These are phyloP conservation scores for Caenorhabditis macrosperma DNA, from an alignment of 2,888 invertebrate genomes.

Conservation along the genomic window DNA sequence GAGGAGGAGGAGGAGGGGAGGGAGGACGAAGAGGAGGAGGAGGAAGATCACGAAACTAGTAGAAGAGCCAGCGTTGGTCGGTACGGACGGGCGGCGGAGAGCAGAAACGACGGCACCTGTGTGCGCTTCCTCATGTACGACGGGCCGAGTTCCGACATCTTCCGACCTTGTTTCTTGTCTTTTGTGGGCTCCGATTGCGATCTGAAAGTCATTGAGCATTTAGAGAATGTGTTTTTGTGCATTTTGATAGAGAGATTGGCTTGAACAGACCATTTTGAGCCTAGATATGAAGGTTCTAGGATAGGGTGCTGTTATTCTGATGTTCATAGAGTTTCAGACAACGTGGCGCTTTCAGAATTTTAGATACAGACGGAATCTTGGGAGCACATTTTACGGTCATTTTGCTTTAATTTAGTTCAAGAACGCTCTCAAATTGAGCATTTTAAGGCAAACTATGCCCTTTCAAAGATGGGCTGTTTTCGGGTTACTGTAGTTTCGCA, in stretches of 20 bases:
- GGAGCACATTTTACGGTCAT: too few species aligned
- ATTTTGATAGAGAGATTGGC: not conserved
- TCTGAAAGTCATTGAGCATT: too few species aligned
- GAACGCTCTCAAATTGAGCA: too few species aligned
- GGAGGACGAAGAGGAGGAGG: not conserved
- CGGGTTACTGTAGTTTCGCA: too few species aligned
- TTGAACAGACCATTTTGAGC: not conserved
- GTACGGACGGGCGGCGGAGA: slow-evolving; percentile 26
- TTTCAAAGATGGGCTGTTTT: too few species aligned
- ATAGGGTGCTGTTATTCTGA: too few species aligned
- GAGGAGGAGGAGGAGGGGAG: not conserved
- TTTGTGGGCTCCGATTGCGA: slow-evolving; percentile 56
- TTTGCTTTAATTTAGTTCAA: too few species aligned
- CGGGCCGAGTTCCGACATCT: slow-evolving; percentile 50
- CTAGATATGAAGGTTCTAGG: not conserved
- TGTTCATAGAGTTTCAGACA: too few species aligned
- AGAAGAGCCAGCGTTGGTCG: slow-evolving; percentile 47
- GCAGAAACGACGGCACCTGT: slow-evolving; percentile 29
- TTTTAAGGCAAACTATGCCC: too few species aligned
- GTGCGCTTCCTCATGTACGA: slow-evolving; percentile 60
- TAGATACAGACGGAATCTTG: too few species aligned
- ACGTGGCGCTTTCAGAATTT: too few species aligned
- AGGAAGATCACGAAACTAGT: slow-evolving; percentile 48
- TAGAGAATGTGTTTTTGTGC: too few species aligned
- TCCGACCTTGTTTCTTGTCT: slow-evolving; percentile 57